Evolutionary conservation across 2,113 vertebrate genomes (phyloP), one percentile per base, ranked within the genome.

Genomic region (Centrocercus urophasianus): DNA sequence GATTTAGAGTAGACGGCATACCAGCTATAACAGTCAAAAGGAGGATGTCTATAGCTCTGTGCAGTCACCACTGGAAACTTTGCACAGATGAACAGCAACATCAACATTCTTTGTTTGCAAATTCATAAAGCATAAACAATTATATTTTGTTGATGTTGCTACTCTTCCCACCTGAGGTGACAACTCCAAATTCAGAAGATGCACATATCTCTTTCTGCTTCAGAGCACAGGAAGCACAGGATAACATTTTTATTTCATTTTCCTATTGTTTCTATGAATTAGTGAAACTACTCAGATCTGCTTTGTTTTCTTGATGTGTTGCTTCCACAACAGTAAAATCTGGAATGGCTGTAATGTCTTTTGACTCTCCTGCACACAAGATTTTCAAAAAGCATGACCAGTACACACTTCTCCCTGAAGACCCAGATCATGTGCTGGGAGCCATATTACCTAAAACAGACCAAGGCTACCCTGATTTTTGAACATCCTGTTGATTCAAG

Each of bases 401-500:
- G 42, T 8, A 38, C 16, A 54, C 1, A 0, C 10, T n/a, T 80
- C 27, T 54, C 50, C 64, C 67, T 75, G 28, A 72, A 96, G 63
- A 79, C 2, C 1, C 25, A 8, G 38, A 80, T 67, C 60, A 73
- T 3, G 4, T 85, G 91, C 42, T 81, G 43, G 69, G 85, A 52
- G 79, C 47, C 13, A 0, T 24, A 91, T 54, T 21, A 83, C 34
- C 13, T 36, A 54, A 8, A 85, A 21, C 13, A 88, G n/a, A 36
- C 54, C 60, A 83, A 89, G 67, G 45, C 63, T 90, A 88, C 47
- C 14, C 69, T 74, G 28, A 90, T 74, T 91, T 90, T 72, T 64
- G 4, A 83, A 48, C 11, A 2, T 40, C 63, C 61, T 89, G 81
- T 71, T 93, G 89, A 75, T 65, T 20, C 22, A 79, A 75, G 34